Evolutionary conservation across 2,888 invertebrate genomes (phyloP).

Genomic region (Troides aeacus): DNA sequence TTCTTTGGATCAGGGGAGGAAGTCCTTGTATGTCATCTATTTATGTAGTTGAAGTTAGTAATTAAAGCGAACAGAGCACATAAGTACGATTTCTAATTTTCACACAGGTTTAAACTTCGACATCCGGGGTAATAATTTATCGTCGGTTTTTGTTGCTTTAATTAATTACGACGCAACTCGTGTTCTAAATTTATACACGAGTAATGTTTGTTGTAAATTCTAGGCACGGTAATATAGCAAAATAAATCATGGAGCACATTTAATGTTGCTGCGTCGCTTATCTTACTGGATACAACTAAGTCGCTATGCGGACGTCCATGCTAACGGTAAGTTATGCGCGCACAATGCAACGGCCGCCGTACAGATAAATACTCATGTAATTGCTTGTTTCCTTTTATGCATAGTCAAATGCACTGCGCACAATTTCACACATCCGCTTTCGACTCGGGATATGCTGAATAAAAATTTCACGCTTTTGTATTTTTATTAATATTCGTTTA

Average conservation of each 20-base stretch:
- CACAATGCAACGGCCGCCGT: slow-evolving; percentile 27
- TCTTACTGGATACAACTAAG: slow-evolving; percentile 30
- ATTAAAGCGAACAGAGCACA: too few species aligned
- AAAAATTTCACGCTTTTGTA: slow-evolving; percentile 25
- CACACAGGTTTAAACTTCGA: neutral
- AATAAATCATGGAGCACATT: slow-evolving; percentile 26
- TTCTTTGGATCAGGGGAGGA: too few species aligned
- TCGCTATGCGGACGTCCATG: slow-evolving; percentile 27
- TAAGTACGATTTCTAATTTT: too few species aligned
- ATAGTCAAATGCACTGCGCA: slow-evolving; percentile 28
- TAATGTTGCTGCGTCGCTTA: slow-evolving; percentile 26
- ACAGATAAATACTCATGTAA: slow-evolving; percentile 30
- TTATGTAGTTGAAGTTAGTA: too few species aligned
- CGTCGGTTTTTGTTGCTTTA: slow-evolving; percentile 7
- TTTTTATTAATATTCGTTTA: slow-evolving; percentile 7
- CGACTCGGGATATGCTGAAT: slow-evolving; percentile 20
- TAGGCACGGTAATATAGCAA: slow-evolving; percentile 22
- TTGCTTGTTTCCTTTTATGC: slow-evolving; percentile 30
- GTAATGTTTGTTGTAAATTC: slow-evolving; percentile 22
- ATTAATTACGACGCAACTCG: slow-evolving; percentile 22
- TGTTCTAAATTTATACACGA: slow-evolving; percentile 22
- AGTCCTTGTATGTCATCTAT: too few species aligned
- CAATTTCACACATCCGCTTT: slow-evolving; percentile 29
- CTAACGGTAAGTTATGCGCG: slow-evolving; percentile 30
- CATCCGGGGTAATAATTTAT: neutral